Base-by-base conservation (phyloP, 2,888 invertebrate genomes). In the Lamproptera curius region DNA sequence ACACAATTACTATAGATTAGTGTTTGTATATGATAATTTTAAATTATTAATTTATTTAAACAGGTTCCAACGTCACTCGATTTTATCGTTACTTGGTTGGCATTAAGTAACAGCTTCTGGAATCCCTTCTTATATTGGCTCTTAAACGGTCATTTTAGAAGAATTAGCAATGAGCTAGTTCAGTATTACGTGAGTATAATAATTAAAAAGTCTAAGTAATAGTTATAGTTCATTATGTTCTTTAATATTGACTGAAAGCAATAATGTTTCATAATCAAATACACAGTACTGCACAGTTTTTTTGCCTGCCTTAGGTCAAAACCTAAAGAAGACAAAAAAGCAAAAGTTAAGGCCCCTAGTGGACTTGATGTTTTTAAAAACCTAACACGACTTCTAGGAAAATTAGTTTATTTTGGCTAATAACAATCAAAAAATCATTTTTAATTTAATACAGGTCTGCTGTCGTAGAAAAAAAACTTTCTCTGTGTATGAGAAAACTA, bases 71-170 rank as follows among this genome's bases (percentile, higher is more conserved):
- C 94, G 26, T 91, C 93, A 53, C 82, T 96, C 62, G 95, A 96
- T 73, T 96, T 96, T 75, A 85, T 95, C 49, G 94, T 95, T 51
- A 95, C 95, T 42, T 96, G 95, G 95, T 82, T 95, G 60, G 95
- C 95, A 2, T 84, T 95, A 46, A 95, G 95, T 74, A 95, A 95
- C 85, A 95, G 95, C 74, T 94, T 96, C 73, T 95, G 95, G 95
- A 95, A 96, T 77, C 95, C 95, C 1, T 95, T 96, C 70, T 90
- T 96, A 50, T 96, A 95, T 76, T 95, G 95, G 95, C 89, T 95
- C 37, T 89, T 96, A 58, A 95, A 95, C 78, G 93, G 94, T 69
- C 94, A 95, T 70, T 96, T 95, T 76, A 90, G 95, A 62, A 90
- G 94, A 58, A 92, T 95, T 61, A 93, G 94, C 70, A 90, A 92